Evolutionary conservation across 2,797 vertebrate species (phyloP), one percentile per base, ranked within the genome.

Genomic region (Cottoperca gobio): DNA sequence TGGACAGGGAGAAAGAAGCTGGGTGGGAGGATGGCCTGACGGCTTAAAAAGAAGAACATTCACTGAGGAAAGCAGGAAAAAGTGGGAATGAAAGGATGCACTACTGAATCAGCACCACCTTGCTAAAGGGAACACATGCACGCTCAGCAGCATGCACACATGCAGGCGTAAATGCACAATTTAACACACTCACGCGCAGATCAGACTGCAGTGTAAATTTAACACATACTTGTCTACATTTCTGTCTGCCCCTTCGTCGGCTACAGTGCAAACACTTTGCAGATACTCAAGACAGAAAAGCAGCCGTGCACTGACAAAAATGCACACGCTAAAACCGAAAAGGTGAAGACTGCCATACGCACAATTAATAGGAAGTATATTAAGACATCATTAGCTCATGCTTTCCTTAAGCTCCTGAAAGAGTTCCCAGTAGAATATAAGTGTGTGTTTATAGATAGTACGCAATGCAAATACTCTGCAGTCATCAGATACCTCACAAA

Each of bases 401-500:
- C 26, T 71, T 67, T 70, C 37, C 63, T 58, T 60, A 52, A 64
- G 70, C 70, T 66, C 42, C 55, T 19, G 24, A 69, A 79, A 67
- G 68, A 76, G 54, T 33, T 68, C 84, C 78, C 70, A 4, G 52
- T 12, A 43, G 76, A 78, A 54, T 77, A 76, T 35, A 74, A 26
- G 50, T 33, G 61, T 52, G 54, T 81, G 83, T 88, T 88, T 86
- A 86, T 82, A 87, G 81, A 89, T 71, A 73, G 73, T 40, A 58
- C 73, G 73, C 73, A 79, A 81, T 84, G 79, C 79, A 86, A 91
- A 89, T 79, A 91, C 58, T 71, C 75, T 69, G 69, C 63, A 69
- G 90, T 87, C 79, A 87, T 86, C 65, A 77, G 90, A 91, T 82
- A 86, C 84, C 74, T 76, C 70, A 69, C 66, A 76, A 84, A 66